phyloP scores from a whole-genome alignment of 1,140 invertebrate genomes.

The Arctopsyche grandis region DNA sequence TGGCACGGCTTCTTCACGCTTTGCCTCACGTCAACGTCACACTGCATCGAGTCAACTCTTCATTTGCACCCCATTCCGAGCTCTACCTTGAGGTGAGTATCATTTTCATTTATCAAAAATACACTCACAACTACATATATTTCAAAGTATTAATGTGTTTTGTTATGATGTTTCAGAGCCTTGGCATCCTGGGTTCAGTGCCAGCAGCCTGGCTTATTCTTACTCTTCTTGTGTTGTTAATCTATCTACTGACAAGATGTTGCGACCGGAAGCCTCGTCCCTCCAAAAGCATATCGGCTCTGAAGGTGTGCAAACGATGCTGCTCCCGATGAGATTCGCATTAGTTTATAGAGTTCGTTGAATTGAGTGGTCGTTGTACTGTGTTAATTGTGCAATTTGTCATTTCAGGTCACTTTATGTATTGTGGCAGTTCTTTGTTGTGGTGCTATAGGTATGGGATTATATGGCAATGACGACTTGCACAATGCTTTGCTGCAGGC shows the following conservation, averaged over 20 bases:
- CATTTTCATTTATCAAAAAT: constrained; percentile 43
- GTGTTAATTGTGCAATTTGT: no score
- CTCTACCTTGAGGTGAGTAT: constrained; percentile 87
- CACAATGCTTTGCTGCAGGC: constrained; percentile 89
- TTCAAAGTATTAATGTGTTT: constrained; percentile 1
- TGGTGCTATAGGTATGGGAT: constrained; percentile 80
- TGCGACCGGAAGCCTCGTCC: constrained; percentile 90
- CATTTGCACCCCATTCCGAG: constrained; percentile 87
- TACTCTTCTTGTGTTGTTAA: constrained; percentile 85
- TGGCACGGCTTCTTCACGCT: constrained; percentile 85
- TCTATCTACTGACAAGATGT: constrained; percentile 92
- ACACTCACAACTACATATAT: no score
- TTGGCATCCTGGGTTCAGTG: constrained; percentile 89
- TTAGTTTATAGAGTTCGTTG: no score
- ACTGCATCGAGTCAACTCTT: constrained; percentile 87
- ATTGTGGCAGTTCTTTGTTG: constrained; percentile 87
- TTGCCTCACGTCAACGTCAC: constrained; percentile 90
- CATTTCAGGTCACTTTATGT: constrained; percentile 72
- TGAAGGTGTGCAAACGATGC: constrained; percentile 72
- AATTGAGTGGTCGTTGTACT: not conserved
- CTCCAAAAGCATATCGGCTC: constrained; percentile 83
- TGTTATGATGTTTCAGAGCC: constrained; percentile 72
- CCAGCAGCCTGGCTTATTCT: constrained; percentile 91
- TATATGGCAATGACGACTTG: constrained; percentile 94
- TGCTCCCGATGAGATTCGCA: no score